Percentiles rank a stretch among this genome's conserved stretches.
These are phyloP conservation scores for Ceratosolen fusciceps DNA, from an alignment of 1,140 invertebrate genomes.

Conservation along the genomic window DNA sequence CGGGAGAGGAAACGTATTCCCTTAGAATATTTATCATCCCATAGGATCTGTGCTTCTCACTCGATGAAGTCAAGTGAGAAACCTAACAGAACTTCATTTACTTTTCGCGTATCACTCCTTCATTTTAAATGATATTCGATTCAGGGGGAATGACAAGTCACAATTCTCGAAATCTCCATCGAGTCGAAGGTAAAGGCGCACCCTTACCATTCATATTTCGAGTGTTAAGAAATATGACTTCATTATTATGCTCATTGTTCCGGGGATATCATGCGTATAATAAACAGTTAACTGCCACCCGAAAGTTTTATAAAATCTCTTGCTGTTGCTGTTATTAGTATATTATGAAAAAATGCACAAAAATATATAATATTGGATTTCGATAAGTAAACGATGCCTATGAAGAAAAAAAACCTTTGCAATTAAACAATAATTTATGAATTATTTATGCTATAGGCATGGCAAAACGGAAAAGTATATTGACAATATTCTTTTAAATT, in stretches of 20 bases:
- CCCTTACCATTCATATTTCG: not conserved
- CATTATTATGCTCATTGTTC: not conserved
- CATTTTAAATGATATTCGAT: not conserved
- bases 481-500: no score
- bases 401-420: no score
- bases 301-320: no score
- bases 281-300: not conserved
- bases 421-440: no score
- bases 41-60: not conserved
- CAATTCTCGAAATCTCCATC: not conserved
- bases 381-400: no score
- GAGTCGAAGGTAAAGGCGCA: not conserved
- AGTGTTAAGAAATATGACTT: conserved; percentile 7
- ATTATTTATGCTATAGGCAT: no score
- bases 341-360: no score
- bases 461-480: no score
- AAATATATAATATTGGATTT: no score
- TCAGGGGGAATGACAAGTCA: not conserved
- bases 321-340: no score
- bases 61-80: not conserved
- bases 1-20: no score
- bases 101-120: not conserved
- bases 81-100: not conserved
- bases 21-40: no score
- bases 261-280: not conserved